These are phyloP conservation scores for Linurgus olivaceus DNA, from an alignment of 2,797 vertebrate genomes.

Conservation along the genomic window DNA sequence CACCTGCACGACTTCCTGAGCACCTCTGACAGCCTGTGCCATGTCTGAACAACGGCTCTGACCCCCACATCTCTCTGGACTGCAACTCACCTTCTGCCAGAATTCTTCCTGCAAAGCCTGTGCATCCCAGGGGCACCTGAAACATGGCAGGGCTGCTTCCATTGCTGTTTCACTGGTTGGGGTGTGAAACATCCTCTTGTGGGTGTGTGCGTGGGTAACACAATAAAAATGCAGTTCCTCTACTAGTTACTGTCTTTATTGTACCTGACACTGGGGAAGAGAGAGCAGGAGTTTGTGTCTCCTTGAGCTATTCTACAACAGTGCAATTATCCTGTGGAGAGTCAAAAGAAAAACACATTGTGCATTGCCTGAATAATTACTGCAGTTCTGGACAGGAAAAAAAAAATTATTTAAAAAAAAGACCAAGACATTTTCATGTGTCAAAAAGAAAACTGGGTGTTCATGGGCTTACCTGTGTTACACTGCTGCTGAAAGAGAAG, in stretches of 20 bases:
- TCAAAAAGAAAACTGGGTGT: not conserved
- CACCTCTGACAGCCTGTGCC: not conserved
- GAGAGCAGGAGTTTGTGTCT: not conserved
- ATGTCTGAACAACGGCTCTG: not conserved
- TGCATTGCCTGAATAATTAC: not conserved
- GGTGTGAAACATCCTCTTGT: not conserved
- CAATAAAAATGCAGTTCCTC: not conserved
- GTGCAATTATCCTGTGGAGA: not conserved
- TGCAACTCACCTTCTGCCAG: rapidly evolving
- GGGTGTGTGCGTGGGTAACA: not conserved
- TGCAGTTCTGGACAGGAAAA: not conserved
- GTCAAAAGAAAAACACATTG: not conserved
- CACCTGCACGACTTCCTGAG: slow-evolving; percentile 58
- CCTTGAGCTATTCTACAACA: not conserved
- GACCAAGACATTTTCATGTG: not conserved
- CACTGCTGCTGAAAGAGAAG: not conserved
- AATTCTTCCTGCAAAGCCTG: not conserved
- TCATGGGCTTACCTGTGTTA: not conserved
- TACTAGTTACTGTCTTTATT: not conserved
- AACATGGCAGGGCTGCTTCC: not conserved
- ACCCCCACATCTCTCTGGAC: rapidly evolving
- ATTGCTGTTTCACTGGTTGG: not conserved
- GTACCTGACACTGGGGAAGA: not conserved
- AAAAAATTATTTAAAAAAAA: not conserved
- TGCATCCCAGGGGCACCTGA: not conserved